Percentiles rank a stretch among this genome's conserved stretches.
phyloP scores from a whole-genome alignment of 2,797 vertebrate species.

The Varecia variegata region DNA sequence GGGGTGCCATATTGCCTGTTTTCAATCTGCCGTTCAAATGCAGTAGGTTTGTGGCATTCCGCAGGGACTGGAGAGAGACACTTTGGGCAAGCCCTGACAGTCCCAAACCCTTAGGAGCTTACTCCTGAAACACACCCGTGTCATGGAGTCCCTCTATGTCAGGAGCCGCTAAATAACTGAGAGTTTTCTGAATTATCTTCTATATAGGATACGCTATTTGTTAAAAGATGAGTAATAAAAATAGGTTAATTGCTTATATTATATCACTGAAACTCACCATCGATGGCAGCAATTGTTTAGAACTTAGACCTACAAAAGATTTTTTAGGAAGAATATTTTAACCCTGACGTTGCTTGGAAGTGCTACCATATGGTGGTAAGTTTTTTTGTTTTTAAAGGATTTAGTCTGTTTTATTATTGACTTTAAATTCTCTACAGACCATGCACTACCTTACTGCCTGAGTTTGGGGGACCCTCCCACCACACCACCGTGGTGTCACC shows the following conservation, averaged over 20 bases:
- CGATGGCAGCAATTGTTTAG: neutral
- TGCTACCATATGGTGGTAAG: neutral
- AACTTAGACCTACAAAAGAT: neutral
- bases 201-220: neutral
- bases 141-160: neutral
- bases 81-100: neutral
- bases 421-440: neutral
- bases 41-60: neutral
- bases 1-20: rapidly evolving
- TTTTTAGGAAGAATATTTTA: neutral
- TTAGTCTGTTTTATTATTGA: neutral
- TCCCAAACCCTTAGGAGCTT: neutral
- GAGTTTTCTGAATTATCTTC: neutral
- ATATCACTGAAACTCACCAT: neutral
- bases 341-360: neutral
- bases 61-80: neutral
- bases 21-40: neutral
- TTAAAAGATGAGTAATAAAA: neutral
- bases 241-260: neutral
- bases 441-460: neutral
- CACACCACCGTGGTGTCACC: rapidly evolving
- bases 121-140: neutral
- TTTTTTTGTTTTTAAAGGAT: neutral
- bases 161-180: neutral
- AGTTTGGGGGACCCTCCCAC: rapidly evolving